Percentiles rank a stretch among this genome's conserved stretches.
Evolutionary conservation across 2,888 invertebrate genomes (phyloP).

Genomic region (Mimas tiliae): DNA sequence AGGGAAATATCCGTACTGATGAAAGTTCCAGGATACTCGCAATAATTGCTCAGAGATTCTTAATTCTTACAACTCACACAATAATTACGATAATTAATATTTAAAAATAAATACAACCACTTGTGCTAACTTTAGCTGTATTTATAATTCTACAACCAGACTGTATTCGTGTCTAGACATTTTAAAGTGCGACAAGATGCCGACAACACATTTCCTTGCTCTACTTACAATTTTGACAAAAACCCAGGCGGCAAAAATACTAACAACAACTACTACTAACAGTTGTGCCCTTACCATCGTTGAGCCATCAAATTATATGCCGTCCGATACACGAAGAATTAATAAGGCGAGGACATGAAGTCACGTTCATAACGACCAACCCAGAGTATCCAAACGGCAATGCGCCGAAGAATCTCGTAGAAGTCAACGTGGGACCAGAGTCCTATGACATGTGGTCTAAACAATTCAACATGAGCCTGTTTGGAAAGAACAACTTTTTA

Average conservation of each 20-base stretch:
- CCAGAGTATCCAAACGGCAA: constrained; percentile 14
- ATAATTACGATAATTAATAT: too few relatives aligned
- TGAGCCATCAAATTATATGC: constrained; percentile 60
- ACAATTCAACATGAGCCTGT: neutral
- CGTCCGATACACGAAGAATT: constrained; percentile 38
- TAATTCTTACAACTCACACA: too few relatives aligned
- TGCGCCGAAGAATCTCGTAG: constrained; percentile 23
- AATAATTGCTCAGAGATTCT: too few relatives aligned
- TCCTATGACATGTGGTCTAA: constrained; percentile 28
- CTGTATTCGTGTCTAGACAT: too few relatives aligned
- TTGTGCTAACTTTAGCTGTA: too few relatives aligned
- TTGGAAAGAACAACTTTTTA: constrained; percentile 22
- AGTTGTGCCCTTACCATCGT: constrained; percentile 31
- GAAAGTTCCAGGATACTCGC: too few relatives aligned
- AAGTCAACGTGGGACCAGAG: constrained; percentile 27
- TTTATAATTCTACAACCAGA: too few relatives aligned
- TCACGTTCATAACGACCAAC: constrained; percentile 29
- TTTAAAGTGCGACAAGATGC: neutral
- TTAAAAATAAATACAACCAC: too few relatives aligned
- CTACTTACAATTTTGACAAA: constrained; percentile 2
- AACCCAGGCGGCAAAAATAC: constrained; percentile 35
- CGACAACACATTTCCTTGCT: neutral
- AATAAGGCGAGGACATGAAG: constrained; percentile 28
- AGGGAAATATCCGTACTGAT: too few relatives aligned
- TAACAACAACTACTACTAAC: too few relatives aligned